Percentiles rank a stretch among this genome's conserved stretches.
Conservation (phyloP, 2,888 invertebrate species). For the Syrista parreyssii region DNA sequence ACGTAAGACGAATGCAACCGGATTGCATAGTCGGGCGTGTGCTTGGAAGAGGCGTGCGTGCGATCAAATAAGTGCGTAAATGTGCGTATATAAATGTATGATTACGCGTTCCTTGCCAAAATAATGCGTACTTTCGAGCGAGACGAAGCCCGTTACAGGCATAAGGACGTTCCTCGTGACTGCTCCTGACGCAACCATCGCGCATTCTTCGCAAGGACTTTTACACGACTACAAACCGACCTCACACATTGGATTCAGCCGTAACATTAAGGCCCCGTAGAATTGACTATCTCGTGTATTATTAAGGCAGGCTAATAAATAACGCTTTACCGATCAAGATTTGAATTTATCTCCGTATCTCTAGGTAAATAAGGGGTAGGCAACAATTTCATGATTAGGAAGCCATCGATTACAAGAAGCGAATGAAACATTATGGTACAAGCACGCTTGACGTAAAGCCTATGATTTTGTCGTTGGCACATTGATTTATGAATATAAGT, state of each 20-base stretch:
- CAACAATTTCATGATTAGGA: not conserved
- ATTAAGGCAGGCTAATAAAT: not conserved
- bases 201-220: slow-evolving; percentile 45
- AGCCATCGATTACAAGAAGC: not conserved
- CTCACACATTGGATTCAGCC: not conserved
- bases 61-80: not conserved
- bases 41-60: not conserved
- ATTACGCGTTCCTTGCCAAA: not conserved
- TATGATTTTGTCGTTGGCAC: not conserved
- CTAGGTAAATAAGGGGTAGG: not conserved
- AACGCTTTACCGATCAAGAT: not conserved
- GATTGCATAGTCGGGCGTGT: not conserved
- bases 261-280: not conserved
- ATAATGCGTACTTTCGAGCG: not conserved
- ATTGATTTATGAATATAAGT: not conserved
- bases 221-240: not conserved
- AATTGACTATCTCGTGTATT: not conserved
- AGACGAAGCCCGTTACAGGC: not conserved
- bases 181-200: slow-evolving; percentile 8
- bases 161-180: slow-evolving; percentile 1
- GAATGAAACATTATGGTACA: not conserved
- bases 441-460: not conserved
- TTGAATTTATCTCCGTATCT: not conserved
- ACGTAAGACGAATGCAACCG: slow-evolving; percentile 26
- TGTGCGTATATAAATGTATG: not conserved